Conservation (phyloP, 2,797 vertebrate genomes). For the Antennarius maculatus region DNA sequence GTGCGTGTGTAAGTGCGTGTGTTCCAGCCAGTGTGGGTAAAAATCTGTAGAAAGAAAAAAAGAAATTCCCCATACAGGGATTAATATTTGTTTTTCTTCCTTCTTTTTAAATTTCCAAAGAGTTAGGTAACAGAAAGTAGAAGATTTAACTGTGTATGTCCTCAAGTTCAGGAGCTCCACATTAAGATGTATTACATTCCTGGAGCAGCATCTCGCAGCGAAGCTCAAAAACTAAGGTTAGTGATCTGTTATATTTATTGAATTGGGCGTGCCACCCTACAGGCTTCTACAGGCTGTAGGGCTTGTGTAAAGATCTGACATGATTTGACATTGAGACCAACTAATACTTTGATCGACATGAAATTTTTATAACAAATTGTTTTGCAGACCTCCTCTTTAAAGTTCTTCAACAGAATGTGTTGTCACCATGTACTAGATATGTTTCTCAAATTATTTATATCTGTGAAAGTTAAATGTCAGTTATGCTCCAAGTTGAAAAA, state of each 20-base stretch:
- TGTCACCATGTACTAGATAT: too few species aligned
- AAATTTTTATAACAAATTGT: background rate
- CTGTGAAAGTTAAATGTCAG: too few species aligned
- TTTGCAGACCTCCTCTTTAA: background rate
- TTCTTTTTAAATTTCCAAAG: too few species aligned
- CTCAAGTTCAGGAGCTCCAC: constrained; percentile 57
- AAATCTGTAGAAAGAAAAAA: too few species aligned
- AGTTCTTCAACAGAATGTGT: background rate
- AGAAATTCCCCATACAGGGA: too few species aligned
- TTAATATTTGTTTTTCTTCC: too few species aligned
- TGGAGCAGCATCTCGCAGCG: constrained; percentile 12
- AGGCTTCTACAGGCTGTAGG: constrained; percentile 9
- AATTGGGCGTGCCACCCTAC: constrained; percentile 24
- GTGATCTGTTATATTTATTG: constrained; percentile 43
- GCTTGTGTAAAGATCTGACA: constrained; percentile 21
- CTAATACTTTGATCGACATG: constrained; percentile 12
- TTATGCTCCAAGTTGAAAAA: too few species aligned
- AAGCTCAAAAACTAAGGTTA: constrained; percentile 48
- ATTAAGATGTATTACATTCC: constrained; percentile 54
- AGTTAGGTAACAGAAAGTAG: constrained; percentile 26
- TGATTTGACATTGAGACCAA: constrained; percentile 26
- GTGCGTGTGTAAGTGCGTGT: too few species aligned
- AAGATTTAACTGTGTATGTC: constrained; percentile 57
- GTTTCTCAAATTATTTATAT: too few species aligned
- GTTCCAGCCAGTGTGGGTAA: too few species aligned